Percentiles rank a stretch among this genome's conserved stretches.
These are phyloP conservation scores for Echeneis naucrates DNA, from an alignment of 2,797 vertebrate species.

Conservation along the genomic window DNA sequence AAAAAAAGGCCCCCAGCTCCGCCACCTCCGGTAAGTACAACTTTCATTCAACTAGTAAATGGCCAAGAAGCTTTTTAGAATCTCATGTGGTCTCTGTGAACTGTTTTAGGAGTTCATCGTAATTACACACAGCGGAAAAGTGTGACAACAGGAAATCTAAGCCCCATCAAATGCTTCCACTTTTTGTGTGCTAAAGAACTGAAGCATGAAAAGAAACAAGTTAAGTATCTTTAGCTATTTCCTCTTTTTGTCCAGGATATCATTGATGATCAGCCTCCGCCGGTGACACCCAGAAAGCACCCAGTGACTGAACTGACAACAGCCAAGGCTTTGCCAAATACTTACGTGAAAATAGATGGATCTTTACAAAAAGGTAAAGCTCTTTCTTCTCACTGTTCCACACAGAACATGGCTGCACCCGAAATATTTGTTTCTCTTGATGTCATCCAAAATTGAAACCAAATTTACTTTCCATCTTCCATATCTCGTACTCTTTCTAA, in stretches of 20 bases:
- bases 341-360: conserved; percentile 58
- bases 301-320: rapidly evolving
- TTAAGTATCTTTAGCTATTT: conserved; percentile 37
- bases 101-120: too few relatives aligned
- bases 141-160: rapidly evolving
- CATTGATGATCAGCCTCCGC: conserved; percentile 52
- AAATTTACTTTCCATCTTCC: not conserved
- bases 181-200: conserved; percentile 14
- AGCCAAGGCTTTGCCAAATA: conserved; percentile 66
- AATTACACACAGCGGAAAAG: not conserved
- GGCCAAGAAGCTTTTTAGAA: rapidly evolving
- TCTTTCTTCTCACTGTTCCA: not conserved
- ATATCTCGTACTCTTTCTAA: not conserved
- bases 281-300: conserved; percentile 63
- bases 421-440: not conserved
- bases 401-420: too few relatives aligned
- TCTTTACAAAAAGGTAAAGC: conserved; percentile 33
- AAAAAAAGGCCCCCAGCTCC: conserved; percentile 63
- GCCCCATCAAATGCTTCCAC: not conserved
- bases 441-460: not conserved
- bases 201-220: not conserved
- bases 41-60: not conserved
- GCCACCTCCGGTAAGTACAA: conserved; percentile 70
- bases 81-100: not conserved
- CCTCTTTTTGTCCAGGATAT: conserved; percentile 35